phyloP scores from a whole-genome alignment of 2,888 invertebrate genomes.

The Urechis unicinctus region DNA sequence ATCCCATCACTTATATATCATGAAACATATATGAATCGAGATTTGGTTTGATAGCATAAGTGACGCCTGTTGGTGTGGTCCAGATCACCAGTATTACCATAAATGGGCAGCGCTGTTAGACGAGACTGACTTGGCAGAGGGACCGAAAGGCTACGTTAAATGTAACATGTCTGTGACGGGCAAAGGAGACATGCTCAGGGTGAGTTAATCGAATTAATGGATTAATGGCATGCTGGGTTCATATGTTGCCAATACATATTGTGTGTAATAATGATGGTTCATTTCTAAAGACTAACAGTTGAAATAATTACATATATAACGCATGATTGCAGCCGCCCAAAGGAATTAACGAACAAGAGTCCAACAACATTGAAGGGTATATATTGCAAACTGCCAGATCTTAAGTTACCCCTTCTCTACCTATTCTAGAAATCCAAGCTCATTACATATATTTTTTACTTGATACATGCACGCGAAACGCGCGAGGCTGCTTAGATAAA shows the following conservation, averaged over 20 bases:
- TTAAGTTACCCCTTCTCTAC: too few species aligned
- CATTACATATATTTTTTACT: too few species aligned
- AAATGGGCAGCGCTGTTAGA: slow-evolving; percentile 84
- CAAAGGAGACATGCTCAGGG: slow-evolving; percentile 75
- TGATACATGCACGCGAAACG: too few species aligned
- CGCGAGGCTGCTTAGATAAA: background rate
- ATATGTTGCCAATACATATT: background rate
- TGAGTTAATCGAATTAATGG: slow-evolving; percentile 18
- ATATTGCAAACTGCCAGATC: background rate
- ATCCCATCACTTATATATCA: too few species aligned
- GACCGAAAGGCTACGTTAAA: slow-evolving; percentile 79
- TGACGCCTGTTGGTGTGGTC: too few species aligned
- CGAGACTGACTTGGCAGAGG: slow-evolving; percentile 74
- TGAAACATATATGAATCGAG: too few species aligned
- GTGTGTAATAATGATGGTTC: background rate
- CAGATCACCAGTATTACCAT: slow-evolving; percentile 82
- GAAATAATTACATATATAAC: background rate
- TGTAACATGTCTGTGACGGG: slow-evolving; percentile 82
- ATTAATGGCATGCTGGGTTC: background rate
- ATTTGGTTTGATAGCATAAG: too few species aligned
- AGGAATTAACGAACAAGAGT: slow-evolving; percentile 64
- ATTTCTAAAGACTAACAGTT: background rate
- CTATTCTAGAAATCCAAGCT: too few species aligned
- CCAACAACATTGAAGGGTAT: slow-evolving; percentile 82
- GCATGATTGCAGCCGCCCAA: slow-evolving; percentile 15